Base-by-base conservation (phyloP, 2,113 vertebrate species). In the Gobiocypris rarus region DNA sequence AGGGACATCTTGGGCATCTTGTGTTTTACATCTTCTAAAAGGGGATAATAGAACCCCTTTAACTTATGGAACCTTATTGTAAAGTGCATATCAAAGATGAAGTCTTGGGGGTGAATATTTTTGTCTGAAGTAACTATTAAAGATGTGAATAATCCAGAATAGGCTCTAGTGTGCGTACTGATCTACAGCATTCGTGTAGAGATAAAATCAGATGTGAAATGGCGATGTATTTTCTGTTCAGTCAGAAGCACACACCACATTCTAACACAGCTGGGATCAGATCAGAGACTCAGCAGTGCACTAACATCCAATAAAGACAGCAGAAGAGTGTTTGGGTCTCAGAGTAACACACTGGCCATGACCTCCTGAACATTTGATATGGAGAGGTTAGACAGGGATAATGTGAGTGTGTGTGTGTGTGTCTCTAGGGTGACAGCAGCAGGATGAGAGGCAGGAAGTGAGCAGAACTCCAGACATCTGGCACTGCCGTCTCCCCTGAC, bases 391-490 rank as follows among this genome's bases (percentile, higher is more conserved):
- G 43, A 41, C 83, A 88, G 82, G 84, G 87, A 85, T 87, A 83
- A 85, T 85, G 83, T 24, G 75, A 50, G 61, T 67, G 19, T 77
- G 71, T 76, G 50, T 26, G 86, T 86, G 86, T 77, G 41, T 76
- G 28, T 38, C 45, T 87, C 59, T 63, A 90, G 87, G 92, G 91
- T 90, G 88, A 93, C 85, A 85, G 84, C 80, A 87, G 90, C 89
- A 90, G 92, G 91, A 92, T 91, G 91, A 92, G 91, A 93, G 87
- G 89, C 93, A 93, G 94, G 93, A 93, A 93, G 92, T 88, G 90
- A 90, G 87, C 89, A 88, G 92, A 90, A 91, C 91, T 93, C 89
- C 87, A 91, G 91, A 94, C 93, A 95, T 94, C 92, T 94, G 93
- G 94, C 90, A 89, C 89, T 91, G 59, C 75, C 88, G 88, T 87